A percentile compares a stretch with the other conserved stretches of the same genome.
These are phyloP conservation scores for Xestia ashworthii DNA, from an alignment of 2,888 invertebrate species.

Conservation along the genomic window DNA sequence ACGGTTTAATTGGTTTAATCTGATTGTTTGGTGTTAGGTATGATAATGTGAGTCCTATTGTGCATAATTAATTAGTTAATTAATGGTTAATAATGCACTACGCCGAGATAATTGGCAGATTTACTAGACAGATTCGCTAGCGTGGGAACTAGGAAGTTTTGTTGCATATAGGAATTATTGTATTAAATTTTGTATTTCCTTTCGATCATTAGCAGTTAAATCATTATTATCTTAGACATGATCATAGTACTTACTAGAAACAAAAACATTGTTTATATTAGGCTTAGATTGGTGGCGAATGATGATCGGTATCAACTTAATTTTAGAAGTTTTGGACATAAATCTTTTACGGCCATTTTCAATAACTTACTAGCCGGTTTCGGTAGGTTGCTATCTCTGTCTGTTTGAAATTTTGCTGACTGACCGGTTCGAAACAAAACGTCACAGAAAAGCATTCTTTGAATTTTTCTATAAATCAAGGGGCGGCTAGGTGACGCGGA, in stretches of 20 bases:
- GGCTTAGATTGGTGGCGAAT: neutral
- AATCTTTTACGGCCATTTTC: neutral
- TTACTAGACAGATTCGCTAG: constrained; percentile 14
- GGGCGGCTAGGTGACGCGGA: too few species aligned
- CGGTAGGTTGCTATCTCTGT: too few species aligned
- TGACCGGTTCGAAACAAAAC: too few species aligned
- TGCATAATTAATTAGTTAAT: constrained; percentile 24
- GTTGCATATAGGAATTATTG: constrained; percentile 8
- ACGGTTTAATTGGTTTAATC: constrained; percentile 1
- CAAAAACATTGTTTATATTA: neutral
- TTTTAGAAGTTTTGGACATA: neutral
- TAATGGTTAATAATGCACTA: constrained; percentile 22
- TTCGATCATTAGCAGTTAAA: neutral
- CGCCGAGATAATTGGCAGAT: constrained; percentile 21
- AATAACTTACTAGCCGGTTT: too few species aligned
- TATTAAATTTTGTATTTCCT: constrained; percentile 5
- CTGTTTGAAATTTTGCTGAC: too few species aligned
- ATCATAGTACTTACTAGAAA: neutral
- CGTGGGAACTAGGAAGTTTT: constrained; percentile 36
- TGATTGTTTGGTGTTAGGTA: constrained; percentile 11
- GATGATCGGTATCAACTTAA: neutral
- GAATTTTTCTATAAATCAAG: too few species aligned
- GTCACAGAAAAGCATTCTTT: too few species aligned
- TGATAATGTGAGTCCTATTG: constrained; percentile 17
- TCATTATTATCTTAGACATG: neutral